Percentiles rank a stretch among this genome's conserved stretches.
Conservation (phyloP, 2,888 invertebrate genomes). For the Drosophila formosana region DNA sequence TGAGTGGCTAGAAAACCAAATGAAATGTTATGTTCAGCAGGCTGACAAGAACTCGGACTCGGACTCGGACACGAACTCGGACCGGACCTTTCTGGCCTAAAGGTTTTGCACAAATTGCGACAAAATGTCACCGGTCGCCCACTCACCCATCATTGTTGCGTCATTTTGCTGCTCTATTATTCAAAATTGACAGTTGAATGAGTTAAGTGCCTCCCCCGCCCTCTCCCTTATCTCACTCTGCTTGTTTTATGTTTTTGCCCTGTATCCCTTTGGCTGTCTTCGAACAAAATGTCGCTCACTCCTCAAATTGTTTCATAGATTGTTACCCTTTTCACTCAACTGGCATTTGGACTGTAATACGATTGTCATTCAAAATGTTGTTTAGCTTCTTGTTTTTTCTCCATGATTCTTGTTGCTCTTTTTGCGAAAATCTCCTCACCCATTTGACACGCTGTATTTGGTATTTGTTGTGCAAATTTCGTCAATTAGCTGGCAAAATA, state of each 20-base stretch:
- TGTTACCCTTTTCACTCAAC: conserved; percentile 65
- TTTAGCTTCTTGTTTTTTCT: conserved; percentile 28
- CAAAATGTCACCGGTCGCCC: conserved; percentile 53
- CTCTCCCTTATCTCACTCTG: background rate
- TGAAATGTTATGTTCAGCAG: conserved; percentile 60
- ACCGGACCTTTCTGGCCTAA: conserved; percentile 39
- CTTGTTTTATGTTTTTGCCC: conserved; percentile 18
- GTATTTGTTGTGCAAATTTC: conserved; percentile 46
- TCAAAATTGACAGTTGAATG: conserved; percentile 78
- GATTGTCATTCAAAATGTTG: conserved; percentile 47
- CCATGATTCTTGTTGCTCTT: conserved; percentile 12
- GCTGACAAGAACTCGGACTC: conserved; percentile 31
- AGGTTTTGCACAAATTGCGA: conserved; percentile 73
- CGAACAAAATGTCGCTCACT: conserved; percentile 10
- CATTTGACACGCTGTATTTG: conserved; percentile 14
- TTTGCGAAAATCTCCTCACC: conserved; percentile 7
- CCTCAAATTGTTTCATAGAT: conserved; percentile 18
- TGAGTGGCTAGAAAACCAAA: conserved; percentile 52
- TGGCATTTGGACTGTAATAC: conserved; percentile 49
- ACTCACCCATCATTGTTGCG: conserved; percentile 59
- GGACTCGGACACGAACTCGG: background rate
- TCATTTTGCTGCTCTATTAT: conserved; percentile 75
- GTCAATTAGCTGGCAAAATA: conserved; percentile 81
- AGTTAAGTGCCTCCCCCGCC: conserved; percentile 59
- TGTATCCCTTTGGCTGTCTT: conserved; percentile 37